Base-by-base conservation (phyloP, 2,888 invertebrate species). In the Ganaspis brasiliensis region DNA sequence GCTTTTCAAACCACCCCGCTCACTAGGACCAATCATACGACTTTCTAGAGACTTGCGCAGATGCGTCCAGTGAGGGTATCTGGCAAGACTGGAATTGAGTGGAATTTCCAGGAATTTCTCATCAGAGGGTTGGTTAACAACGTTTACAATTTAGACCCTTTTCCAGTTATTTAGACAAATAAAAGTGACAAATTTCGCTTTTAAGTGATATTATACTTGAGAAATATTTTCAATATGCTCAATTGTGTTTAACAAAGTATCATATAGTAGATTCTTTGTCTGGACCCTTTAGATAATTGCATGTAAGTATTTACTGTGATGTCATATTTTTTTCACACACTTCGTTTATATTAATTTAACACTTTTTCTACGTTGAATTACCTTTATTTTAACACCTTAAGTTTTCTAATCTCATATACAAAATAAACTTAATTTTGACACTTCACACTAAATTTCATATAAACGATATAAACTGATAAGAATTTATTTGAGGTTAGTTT, bases 281-380 rank as follows among this genome's bases (percentile, higher is more conserved):
- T 56, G 26, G 26, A 52, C 19, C 49, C 55, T 45, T 67, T 14
- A 45, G 45, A 67, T n/a, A 67, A 45, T 26, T 74, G 72, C 72
- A 74, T 59, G 79, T 79, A 75, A 79, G 79, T 79, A 79, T n/a
- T n/a, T n/a, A n/a, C n/a, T n/a, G 73, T 67, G 40, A 63, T 59
- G 21, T 40, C 12, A 21, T 45, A 10, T 67, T 67, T 67, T 14
- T 40, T 45, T 8, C 45, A n/a, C 24, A 21, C 3, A 45, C 14
- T n/a, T 3, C 9, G 10, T 16, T 45, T 67, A 31, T 67, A 1
- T 63, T 8, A 24, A 19, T 67, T 21, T 19, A 8, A 52, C 9
- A 3, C 9, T 3, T 8, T 19, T 16, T 52, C 16, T 19, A 19
- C 52, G 16, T 19, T 19, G 8, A 52, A 52, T 19, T 19, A 16